Percentiles rank a stretch among this genome's conserved stretches.
Conservation (phyloP, 2,797 vertebrate species). For the Hydrophis major region DNA sequence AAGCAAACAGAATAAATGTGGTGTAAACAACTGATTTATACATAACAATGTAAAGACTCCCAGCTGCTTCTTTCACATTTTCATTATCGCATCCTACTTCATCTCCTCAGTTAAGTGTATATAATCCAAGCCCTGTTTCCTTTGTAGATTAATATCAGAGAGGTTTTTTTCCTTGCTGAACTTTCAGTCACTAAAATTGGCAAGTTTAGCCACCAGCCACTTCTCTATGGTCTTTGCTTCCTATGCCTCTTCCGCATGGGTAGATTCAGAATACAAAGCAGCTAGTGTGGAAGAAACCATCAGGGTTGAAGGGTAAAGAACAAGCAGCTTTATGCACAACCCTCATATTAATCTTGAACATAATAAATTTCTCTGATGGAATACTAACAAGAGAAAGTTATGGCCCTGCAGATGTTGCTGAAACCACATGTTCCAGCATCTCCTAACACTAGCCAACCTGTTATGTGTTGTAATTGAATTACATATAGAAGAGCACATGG, state of each 20-base stretch:
- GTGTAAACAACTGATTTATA: not conserved
- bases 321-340: not conserved
- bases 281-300: not conserved
- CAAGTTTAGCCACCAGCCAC: not conserved
- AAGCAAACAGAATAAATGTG: not conserved
- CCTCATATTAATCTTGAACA: not conserved
- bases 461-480: not conserved
- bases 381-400: not conserved
- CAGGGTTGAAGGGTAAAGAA: not conserved
- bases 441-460: not conserved
- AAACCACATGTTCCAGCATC: not conserved
- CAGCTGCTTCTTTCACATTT: not conserved
- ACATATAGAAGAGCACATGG: not conserved
- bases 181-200: not conserved
- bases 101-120: not conserved
- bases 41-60: not conserved
- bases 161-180: not conserved
- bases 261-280: not conserved
- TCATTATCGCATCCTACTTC: not conserved
- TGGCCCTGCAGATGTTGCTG: not conserved
- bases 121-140: not conserved
- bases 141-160: not conserved
- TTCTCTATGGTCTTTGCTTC: not conserved
- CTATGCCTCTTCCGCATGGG: not conserved
- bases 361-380: not conserved